phyloP scores from a whole-genome alignment of 2,113 vertebrate genomes.

The Sula dactylatra region DNA sequence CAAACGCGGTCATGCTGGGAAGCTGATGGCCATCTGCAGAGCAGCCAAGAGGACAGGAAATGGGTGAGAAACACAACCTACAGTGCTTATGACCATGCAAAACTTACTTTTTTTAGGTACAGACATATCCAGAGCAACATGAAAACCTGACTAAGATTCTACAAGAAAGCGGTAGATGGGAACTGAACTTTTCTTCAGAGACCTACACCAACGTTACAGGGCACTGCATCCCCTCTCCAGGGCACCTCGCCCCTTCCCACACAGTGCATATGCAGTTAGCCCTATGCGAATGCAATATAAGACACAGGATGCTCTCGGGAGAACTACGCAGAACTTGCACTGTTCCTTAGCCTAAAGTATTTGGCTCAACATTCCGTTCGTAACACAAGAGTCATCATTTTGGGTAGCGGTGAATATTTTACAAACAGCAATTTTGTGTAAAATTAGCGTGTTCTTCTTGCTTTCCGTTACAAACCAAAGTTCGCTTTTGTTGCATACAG shows the following conservation, averaged over 20 bases:
- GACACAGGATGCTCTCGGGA: accelerated
- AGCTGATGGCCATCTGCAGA: background rate
- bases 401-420: background rate
- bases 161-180: background rate
- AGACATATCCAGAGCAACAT: background rate
- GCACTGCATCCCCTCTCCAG: background rate
- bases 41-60: background rate
- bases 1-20: background rate
- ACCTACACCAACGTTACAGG: too few relatives aligned
- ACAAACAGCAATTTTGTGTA: background rate
- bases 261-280: too few relatives aligned
- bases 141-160: background rate
- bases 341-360: background rate
- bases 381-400: background rate
- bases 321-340: background rate
- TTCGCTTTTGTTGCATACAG: background rate
- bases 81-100: background rate
- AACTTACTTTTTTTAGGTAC: background rate
- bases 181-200: background rate
- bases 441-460: background rate
- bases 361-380: background rate
- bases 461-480: background rate
- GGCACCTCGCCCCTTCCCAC: background rate
- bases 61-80: background rate
- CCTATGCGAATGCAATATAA: background rate